Evolutionary conservation across 2,113 vertebrate species (phyloP), one percentile per base, ranked within the genome.

Genomic region (Podiceps cristatus): DNA sequence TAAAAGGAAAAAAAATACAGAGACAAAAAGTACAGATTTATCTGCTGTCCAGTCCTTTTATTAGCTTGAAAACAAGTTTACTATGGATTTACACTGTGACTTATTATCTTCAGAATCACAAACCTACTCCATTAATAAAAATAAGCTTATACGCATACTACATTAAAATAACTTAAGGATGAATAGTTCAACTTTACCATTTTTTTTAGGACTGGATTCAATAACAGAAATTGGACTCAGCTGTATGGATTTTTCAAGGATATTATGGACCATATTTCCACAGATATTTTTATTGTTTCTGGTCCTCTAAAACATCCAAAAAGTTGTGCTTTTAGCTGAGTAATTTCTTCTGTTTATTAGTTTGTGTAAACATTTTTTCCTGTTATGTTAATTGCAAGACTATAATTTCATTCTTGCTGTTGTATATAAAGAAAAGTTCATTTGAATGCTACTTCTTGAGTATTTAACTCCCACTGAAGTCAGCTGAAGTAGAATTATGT

Each of bases 151-250:
- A 74, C 2, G 8, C 37, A 88, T 50, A 74, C 42, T 95, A 66
- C 62, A 79, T 93, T 96, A 96, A 94, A 96, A 83, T 76, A 95
- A 88, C 59, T 91, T 90, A 86, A 91, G 63, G 93, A 95, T 93
- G 87, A 90, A 95, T 91, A 77, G 69, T 90, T 95, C 80, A 66
- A 59, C 45, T 93, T 88, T 59, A 95, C 71, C 86, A 95, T 88
- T 87, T 91, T 92, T 95, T 91, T 64, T 42, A 71, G 89, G 91
- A 91, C 94, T 96, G 96, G 93, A 91, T 96, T 91, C 91, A 97
- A 94, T 97, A 96, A 96, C 31, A 93, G 74, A 97, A 97, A 97
- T 96, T 97, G 69, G 86, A 97, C 89, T 97, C 97, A 96, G 94
- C 93, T 97, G 95, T 67, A 96, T 24, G 22, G 88, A 96, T 96